These are phyloP conservation scores for Polypterus bichir DNA, from an alignment of 2,113 vertebrate genomes.

Conservation along the genomic window DNA sequence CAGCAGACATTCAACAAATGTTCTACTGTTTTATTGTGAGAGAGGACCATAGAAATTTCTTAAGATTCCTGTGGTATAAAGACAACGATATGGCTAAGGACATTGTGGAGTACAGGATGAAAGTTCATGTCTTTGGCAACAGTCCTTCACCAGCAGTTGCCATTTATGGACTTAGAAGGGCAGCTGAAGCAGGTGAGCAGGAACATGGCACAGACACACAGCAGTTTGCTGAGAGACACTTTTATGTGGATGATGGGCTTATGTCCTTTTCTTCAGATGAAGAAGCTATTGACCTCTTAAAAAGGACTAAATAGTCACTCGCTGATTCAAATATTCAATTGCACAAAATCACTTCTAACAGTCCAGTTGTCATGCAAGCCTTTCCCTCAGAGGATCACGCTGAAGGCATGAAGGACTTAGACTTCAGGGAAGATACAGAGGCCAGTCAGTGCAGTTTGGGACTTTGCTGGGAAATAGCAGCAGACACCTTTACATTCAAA, in stretches of 20 bases:
- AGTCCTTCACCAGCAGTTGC: not conserved
- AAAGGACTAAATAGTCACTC: not conserved
- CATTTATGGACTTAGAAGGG: not conserved
- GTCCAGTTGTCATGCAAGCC: too few relatives aligned
- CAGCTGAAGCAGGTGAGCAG: not conserved
- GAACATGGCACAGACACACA: not conserved
- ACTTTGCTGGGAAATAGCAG: too few relatives aligned
- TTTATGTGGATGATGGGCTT: conserved; percentile 1
- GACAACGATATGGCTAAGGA: conserved; percentile 1
- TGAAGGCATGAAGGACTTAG: too few relatives aligned
- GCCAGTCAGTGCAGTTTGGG: too few relatives aligned
- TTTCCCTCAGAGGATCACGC: too few relatives aligned
- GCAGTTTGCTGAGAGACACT: not conserved
- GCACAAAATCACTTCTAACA: not conserved
- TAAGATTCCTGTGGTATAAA: not conserved
- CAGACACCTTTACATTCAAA: not conserved
- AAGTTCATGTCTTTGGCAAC: not conserved
- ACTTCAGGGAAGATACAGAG: too few relatives aligned
- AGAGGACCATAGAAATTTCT: conserved; percentile 5
- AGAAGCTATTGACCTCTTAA: not conserved
- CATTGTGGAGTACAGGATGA: conserved; percentile 4
- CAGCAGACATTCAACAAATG: conserved; percentile 1
- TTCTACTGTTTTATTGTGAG: not conserved
- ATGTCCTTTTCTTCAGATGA: not conserved
- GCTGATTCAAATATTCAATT: not conserved